phyloP scores from a whole-genome alignment of 2,797 vertebrate species.

The Sebastes flavidus region DNA sequence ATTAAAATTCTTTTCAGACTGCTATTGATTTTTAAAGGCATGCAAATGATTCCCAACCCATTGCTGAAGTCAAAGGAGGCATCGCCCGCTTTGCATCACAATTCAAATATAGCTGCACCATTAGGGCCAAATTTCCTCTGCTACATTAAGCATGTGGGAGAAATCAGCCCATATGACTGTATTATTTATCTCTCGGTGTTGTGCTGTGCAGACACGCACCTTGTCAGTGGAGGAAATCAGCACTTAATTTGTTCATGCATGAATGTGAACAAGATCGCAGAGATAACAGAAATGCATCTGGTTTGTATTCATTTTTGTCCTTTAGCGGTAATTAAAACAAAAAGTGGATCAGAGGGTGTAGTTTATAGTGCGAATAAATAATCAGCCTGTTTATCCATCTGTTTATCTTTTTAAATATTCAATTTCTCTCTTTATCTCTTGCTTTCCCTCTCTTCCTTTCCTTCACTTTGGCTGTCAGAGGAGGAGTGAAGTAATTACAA shows the following conservation, averaged over 20 bases:
- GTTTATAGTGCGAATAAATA: slow-evolving; percentile 18
- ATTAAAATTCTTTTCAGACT: slow-evolving; percentile 8
- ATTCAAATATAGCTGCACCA: slow-evolving; percentile 74
- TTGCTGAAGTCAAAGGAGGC: slow-evolving; percentile 60
- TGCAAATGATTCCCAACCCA: slow-evolving; percentile 57
- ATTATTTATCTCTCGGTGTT: slow-evolving; percentile 37
- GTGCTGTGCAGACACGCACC: not conserved
- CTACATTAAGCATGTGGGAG: slow-evolving; percentile 52
- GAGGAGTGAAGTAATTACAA: slow-evolving; percentile 73
- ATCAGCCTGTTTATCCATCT: slow-evolving; percentile 1
- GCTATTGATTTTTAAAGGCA: slow-evolving; percentile 59
- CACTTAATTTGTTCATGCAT: slow-evolving; percentile 1
- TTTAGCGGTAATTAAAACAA: not conserved
- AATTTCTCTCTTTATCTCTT: not conserved
- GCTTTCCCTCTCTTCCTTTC: slow-evolving; percentile 5
- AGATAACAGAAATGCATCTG: not conserved
- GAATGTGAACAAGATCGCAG: not conserved
- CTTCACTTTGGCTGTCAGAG: slow-evolving; percentile 47
- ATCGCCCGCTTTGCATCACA: slow-evolving; percentile 70
- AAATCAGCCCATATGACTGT: slow-evolving; percentile 40
- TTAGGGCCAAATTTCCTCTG: slow-evolving; percentile 72
- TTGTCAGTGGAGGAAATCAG: slow-evolving; percentile 15
- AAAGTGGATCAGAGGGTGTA: not conserved
- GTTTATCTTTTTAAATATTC: not conserved
- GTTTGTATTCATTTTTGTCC: not conserved